Evolutionary conservation across 1,140 invertebrate species (phyloP).

Genomic region (Mesaphorura yosii): DNA sequence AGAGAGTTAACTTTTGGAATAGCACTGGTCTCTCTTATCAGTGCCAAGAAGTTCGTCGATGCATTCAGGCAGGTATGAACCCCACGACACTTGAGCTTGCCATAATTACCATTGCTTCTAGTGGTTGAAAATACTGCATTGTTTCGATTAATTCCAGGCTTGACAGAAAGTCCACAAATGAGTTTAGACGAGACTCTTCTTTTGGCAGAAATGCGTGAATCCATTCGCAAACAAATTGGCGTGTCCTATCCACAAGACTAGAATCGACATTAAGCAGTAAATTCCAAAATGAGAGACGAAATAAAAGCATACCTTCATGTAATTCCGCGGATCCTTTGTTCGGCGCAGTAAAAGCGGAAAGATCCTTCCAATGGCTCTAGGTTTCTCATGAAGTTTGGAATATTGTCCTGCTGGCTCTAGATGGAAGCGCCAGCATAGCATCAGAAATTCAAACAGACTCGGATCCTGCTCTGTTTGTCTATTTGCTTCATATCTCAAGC

Average conservation of each 20-base stretch:
- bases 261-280: constrained; percentile 17
- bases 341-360: too few species aligned
- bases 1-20: constrained; percentile 50
- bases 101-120: not conserved
- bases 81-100: not conserved
- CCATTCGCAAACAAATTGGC: constrained; percentile 51
- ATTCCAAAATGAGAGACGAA: too few species aligned
- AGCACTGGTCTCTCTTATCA: constrained; percentile 61
- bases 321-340: too few species aligned
- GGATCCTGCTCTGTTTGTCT: too few species aligned
- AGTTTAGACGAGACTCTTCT: constrained; percentile 47
- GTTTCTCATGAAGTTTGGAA: too few species aligned
- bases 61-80: constrained; percentile 46
- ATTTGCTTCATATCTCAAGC: too few species aligned
- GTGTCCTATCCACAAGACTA: constrained; percentile 48
- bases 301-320: too few species aligned
- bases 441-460: too few species aligned
- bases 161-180: constrained; percentile 49
- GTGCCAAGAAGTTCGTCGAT: constrained; percentile 55
- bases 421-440: too few species aligned
- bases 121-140: not conserved
- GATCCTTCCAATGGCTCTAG: too few species aligned
- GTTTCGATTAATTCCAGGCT: constrained; percentile 39
- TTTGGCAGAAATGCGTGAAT: constrained; percentile 52
- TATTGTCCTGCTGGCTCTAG: too few species aligned